Evolutionary conservation across 2,888 invertebrate species (phyloP), one percentile per base, ranked within the genome.

Genomic region (Allolobophora icterica): DNA sequence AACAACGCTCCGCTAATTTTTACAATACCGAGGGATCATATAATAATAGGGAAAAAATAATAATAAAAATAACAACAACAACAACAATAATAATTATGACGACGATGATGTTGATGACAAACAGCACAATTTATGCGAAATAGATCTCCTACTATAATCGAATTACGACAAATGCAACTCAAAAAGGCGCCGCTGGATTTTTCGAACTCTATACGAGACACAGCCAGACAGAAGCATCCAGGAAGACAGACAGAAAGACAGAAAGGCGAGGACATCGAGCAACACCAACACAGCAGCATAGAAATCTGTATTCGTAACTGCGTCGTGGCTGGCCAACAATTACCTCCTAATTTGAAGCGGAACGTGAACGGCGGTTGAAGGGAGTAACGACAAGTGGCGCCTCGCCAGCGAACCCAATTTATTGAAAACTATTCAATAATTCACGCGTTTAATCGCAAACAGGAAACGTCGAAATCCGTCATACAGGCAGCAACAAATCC

Each of bases 401-500:
- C 84, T 33, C n/a, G 24, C 35, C 35, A 34, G 15, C 35, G 35
- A 87, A 87, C 87, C 87, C 90, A 90, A 90, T 90, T 90, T 84
- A 90, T 90, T 90, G 90, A 90, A 90, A 90, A 84, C 90, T 90
- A 84, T 90, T 90, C 90, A 90, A 90, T 90, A 90, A 90, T 90
- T 90, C 90, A 90, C 38, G 38, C 84, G 90, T 40, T 84, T 84
- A 52, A 90, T 90, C 90, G 52, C 42, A 19, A 35, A 38, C 40
- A 24, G 84, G 87, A n/a, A 38, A 52, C 40, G 35, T 30, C 35
- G 89, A 40, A 45, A 89, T 89, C 58, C 89, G 58, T 91, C 90
- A 91, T 24, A 87, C 21, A 15, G 87, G 35, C 34, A 24, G 35
- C 6, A 38, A 1, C 87, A 87, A 87, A 87, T 87, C 87, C 87